Base-by-base conservation (phyloP, 2,888 invertebrate genomes). In the Parnassius mnemosyne region DNA sequence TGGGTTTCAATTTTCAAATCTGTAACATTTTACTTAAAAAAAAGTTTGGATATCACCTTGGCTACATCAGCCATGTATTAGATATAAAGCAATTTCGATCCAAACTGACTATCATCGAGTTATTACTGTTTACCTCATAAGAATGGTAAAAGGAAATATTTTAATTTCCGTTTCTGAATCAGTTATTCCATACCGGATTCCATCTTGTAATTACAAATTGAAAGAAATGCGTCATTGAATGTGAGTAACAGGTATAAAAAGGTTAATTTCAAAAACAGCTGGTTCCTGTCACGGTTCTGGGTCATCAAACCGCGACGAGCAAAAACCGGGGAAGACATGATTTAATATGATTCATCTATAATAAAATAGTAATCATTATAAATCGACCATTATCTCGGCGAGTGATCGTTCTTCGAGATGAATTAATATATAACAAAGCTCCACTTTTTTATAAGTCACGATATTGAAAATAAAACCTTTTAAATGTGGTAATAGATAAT, bases 281-380 rank as follows among this genome's bases (percentile, higher is more conserved):
- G 56, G 60, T 57, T 66, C 62, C 65, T 62, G 64, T 61, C 60
- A 69, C 67, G 68, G 66, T 68, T 71, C 67, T 76, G 69, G 76
- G 73, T 75, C 76, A 74, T 77, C 74, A 74, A 72, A 77, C 72
- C 62, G 56, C 60, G 54, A 57, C 50, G 53, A 52, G 70, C 71
- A 74, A 76, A 74, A 74, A 76, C 62, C 65, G 70, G 71, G 69
- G 70, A 63, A 71, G 74, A 71, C 78, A 76, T 81, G 80, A 83
- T 83, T 81, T 82, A 82, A 77, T 74, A 78, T 79, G 84, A 84
- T 76, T 83, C 82, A 78, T 76, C 76, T 81, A 83, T 80, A 80
- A 85, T 85, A 83, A 78, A 81, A 84, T 80, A 80, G 81, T 84
- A 83, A 86, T 87, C 81, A 83, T 83, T 82, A 84, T 86, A 86